Evolutionary conservation across 2,113 vertebrate genomes (phyloP).

Genomic region (Rhodinocichla rosea): DNA sequence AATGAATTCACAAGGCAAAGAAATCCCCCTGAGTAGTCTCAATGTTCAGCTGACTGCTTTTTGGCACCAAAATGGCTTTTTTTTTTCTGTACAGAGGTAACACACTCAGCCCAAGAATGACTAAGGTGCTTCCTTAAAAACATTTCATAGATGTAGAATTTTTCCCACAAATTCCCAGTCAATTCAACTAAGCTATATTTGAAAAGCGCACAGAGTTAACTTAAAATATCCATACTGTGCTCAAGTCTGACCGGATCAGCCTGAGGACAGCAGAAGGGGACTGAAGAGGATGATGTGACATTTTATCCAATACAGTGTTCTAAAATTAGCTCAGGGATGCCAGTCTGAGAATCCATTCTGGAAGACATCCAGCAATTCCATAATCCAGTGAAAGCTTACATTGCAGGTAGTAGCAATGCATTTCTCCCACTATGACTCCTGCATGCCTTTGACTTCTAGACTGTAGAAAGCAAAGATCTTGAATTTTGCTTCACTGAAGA

Average conservation of each 20-base stretch:
- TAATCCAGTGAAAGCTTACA: background rate
- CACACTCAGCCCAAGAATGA: background rate
- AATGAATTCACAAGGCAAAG: constrained; percentile 67
- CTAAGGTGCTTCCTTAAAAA: constrained; percentile 18
- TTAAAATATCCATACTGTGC: background rate
- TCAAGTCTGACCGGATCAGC: background rate
- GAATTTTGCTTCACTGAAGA: background rate
- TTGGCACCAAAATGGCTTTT: constrained; percentile 76
- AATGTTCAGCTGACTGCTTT: constrained; percentile 61
- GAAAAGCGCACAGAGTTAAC: background rate
- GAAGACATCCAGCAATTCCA: background rate
- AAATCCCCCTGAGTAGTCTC: constrained; percentile 60
- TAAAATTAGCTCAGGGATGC: constrained; percentile 18
- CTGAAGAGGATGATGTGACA: background rate
- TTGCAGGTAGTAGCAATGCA: background rate
- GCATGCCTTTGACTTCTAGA: background rate
- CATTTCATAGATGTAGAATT: background rate
- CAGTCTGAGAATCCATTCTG: constrained; percentile 11
- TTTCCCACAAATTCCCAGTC: background rate
- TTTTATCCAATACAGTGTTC: background rate
- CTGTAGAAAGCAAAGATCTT: background rate
- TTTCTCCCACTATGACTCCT: background rate
- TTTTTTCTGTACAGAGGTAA: constrained; percentile 21
- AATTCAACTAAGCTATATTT: background rate
- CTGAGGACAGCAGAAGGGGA: background rate